Conservation (phyloP, 2,888 invertebrate species). For the Ptychoptera albimana region DNA sequence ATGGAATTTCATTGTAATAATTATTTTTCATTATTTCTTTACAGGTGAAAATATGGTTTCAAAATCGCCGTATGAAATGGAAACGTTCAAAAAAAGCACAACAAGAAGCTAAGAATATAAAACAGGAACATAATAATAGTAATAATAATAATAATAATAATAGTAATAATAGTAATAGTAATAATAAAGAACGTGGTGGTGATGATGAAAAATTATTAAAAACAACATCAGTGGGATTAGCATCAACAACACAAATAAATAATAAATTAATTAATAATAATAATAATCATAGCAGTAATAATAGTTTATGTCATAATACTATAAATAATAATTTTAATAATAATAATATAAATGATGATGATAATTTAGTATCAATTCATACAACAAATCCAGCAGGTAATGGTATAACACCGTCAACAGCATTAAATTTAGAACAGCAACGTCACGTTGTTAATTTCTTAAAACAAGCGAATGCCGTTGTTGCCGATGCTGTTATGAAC, state of each 20-base stretch:
- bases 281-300: neutral
- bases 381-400: too few relatives aligned
- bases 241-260: neutral
- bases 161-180: neutral
- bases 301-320: neutral
- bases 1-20: too few relatives aligned
- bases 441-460: neutral
- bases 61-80: constrained; percentile 98
- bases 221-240: neutral
- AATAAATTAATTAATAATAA: neutral
- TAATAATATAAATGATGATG: too few relatives aligned
- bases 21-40: neutral
- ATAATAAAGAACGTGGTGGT: constrained; percentile 1
- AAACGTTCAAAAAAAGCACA: constrained; percentile 94
- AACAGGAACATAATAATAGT: constrained; percentile 10
- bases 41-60: constrained; percentile 97
- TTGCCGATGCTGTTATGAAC: neutral
- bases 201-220: constrained; percentile 1
- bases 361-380: too few relatives aligned
- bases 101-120: constrained; percentile 59
- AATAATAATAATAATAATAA: too few relatives aligned
- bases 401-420: too few relatives aligned
- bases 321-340: too few relatives aligned
- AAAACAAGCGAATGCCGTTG: neutral
- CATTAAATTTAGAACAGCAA: constrained; percentile 2